Conservation (phyloP, 2,797 vertebrate genomes). For the Anolis apletophallus region DNA sequence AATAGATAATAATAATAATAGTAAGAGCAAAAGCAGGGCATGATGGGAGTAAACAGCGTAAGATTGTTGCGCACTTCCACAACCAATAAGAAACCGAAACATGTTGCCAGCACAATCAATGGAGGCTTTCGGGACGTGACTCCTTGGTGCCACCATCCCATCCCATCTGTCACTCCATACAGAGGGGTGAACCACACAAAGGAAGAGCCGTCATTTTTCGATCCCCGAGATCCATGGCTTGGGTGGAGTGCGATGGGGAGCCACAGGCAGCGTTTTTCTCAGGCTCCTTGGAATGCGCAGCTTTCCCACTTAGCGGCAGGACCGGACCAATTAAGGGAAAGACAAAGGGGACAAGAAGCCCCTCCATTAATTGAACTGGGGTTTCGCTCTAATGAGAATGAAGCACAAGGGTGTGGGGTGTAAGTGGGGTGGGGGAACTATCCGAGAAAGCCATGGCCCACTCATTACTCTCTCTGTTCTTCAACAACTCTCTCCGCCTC, state of each 20-base stretch:
- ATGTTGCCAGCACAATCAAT: constrained; percentile 75
- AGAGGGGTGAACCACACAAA: constrained; percentile 78
- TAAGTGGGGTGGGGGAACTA: neutral
- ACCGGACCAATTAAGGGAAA: constrained; percentile 83
- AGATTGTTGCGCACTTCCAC: neutral
- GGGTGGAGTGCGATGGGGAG: neutral
- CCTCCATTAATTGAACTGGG: constrained; percentile 66
- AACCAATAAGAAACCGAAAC: neutral
- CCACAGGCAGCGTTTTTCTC: constrained; percentile 76
- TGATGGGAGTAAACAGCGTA: neutral
- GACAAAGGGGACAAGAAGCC: constrained; percentile 66
- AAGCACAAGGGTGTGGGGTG: constrained; percentile 54
- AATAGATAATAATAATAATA: too few relatives aligned
- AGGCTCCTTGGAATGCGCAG: constrained; percentile 82
- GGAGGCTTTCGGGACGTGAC: constrained; percentile 83
- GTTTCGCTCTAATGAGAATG: constrained; percentile 72
- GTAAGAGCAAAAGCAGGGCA: neutral
- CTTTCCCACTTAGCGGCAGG: constrained; percentile 84
- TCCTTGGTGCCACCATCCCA: constrained; percentile 83
- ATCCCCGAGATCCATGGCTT: constrained; percentile 79
- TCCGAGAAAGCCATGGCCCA: constrained; percentile 63
- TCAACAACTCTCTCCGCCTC: neutral
- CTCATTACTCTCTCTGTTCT: constrained; percentile 40
- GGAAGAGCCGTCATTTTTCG: constrained; percentile 83
- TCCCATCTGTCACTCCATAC: constrained; percentile 85